phyloP scores from a whole-genome alignment of 2,113 vertebrate genomes.

The Poeciliopsis prolifica region DNA sequence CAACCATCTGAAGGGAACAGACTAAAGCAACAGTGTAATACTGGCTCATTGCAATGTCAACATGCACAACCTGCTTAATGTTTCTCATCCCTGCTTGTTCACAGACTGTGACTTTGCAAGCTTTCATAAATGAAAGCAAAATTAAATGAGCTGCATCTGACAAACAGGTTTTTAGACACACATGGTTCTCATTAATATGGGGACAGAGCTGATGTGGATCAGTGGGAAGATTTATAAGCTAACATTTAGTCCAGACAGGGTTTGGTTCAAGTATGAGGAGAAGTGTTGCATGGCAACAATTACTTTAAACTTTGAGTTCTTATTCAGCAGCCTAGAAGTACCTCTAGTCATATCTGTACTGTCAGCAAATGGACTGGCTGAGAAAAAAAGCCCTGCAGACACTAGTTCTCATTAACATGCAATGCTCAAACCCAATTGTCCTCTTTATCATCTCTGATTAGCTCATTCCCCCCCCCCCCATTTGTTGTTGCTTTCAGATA shows the following conservation, averaged over 20 bases:
- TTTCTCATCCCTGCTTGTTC: conserved; percentile 31
- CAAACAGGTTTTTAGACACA: conserved; percentile 34
- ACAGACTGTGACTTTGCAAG: conserved; percentile 28
- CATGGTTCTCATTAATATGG: conserved; percentile 35
- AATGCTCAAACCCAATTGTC: conserved; percentile 23
- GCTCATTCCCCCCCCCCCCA: conserved; percentile 15
- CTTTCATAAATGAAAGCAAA: conserved; percentile 18
- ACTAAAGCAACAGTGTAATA: conserved; percentile 17
- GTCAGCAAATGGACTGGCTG: conserved; percentile 32
- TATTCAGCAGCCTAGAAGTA: conserved; percentile 4
- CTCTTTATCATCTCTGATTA: conserved; percentile 35
- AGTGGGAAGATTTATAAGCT: conserved; percentile 33
- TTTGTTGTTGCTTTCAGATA: conserved; percentile 55
- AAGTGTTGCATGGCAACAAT: not conserved
- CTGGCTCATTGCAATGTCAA: conserved; percentile 2
- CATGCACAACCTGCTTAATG: conserved; percentile 1
- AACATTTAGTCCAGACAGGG: conserved; percentile 46
- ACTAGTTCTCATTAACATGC: conserved; percentile 41
- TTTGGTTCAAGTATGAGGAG: not conserved
- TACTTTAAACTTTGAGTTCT: not conserved
- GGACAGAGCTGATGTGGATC: conserved; percentile 28
- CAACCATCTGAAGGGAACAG: conserved; percentile 35
- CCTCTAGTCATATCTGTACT: conserved; percentile 1
- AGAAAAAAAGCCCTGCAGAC: conserved; percentile 39
- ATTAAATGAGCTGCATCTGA: conserved; percentile 26